Conservation (phyloP, 92 coral and sea anemone species). For the Palythoa heliodiscus region DNA sequence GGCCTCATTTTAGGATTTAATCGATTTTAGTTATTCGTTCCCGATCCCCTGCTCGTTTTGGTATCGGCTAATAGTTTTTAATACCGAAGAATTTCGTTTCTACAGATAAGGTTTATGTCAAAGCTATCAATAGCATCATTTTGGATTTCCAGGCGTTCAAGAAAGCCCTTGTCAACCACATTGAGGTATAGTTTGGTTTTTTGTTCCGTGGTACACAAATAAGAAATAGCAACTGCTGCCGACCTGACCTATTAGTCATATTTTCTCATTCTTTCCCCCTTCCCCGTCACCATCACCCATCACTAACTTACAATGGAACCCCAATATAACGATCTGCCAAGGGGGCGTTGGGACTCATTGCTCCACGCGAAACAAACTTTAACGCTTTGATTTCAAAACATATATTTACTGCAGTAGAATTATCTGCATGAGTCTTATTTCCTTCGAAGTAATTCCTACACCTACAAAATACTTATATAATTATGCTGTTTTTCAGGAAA, state of each 20-base stretch:
- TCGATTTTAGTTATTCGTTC: too few relatives aligned
- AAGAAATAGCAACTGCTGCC: not conserved
- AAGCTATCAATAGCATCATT: constrained; percentile 59
- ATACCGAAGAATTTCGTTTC: not conserved
- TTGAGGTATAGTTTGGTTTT: constrained; percentile 53
- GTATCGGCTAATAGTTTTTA: too few relatives aligned
- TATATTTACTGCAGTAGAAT: too few relatives aligned
- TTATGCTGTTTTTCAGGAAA: constrained; percentile 59
- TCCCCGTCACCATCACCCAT: too few relatives aligned
- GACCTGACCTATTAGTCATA: not conserved
- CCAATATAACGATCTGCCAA: not conserved
- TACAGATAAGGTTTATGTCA: constrained; percentile 74
- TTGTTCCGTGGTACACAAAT: not conserved
- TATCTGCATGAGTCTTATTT: too few relatives aligned
- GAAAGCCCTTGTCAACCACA: constrained; percentile 49
- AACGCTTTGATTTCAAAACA: too few relatives aligned
- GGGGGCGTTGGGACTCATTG: not conserved
- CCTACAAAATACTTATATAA: too few relatives aligned
- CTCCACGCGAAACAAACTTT: too few relatives aligned
- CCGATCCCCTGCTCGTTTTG: too few relatives aligned
- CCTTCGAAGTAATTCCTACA: too few relatives aligned
- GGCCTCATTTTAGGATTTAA: too few relatives aligned
- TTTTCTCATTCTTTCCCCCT: not conserved
- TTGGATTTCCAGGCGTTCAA: constrained; percentile 53
- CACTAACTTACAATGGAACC: too few relatives aligned